These are phyloP conservation scores for Procambarus virginalis DNA, from an alignment of 1,140 invertebrate genomes.

Conservation along the genomic window DNA sequence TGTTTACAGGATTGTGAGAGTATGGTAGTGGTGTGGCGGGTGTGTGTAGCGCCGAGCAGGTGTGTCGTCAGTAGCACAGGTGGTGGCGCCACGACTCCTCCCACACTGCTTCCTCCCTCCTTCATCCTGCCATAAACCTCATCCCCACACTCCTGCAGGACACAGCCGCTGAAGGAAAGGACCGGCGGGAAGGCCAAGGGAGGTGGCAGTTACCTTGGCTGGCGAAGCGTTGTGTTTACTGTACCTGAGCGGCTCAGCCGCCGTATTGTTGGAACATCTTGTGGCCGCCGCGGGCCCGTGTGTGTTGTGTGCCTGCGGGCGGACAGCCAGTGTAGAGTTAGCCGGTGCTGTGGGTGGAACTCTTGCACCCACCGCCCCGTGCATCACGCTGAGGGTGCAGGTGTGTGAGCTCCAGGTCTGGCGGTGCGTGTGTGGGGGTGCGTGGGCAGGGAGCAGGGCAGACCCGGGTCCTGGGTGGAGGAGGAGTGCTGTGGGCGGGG, in stretches of 20 bases:
- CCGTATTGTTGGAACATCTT: slow-evolving; percentile 58
- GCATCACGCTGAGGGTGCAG: slow-evolving; percentile 44
- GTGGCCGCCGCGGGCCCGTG: not conserved
- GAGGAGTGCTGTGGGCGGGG: slow-evolving; percentile 40
- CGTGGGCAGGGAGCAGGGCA: slow-evolving; percentile 33
- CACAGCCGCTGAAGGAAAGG: not conserved
- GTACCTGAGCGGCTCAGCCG: slow-evolving; percentile 4
- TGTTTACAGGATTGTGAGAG: too few relatives aligned
- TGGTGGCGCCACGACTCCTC: not conserved
- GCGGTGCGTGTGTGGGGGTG: slow-evolving; percentile 25
- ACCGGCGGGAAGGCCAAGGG: not conserved
- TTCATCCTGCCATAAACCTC: not conserved
- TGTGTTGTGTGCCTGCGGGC: slow-evolving; percentile 19
- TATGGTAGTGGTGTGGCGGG: not conserved
- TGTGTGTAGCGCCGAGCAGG: not conserved
- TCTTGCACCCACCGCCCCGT: slow-evolving; percentile 43
- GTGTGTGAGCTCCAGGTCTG: slow-evolving; percentile 30
- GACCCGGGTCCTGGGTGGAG: slow-evolving; percentile 26
- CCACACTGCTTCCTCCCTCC: not conserved
- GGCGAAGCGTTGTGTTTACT: slow-evolving; percentile 39
- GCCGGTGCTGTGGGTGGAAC: slow-evolving; percentile 50
- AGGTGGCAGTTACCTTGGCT: slow-evolving; percentile 35
- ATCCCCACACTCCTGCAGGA: not conserved
- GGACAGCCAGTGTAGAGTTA: slow-evolving; percentile 52
- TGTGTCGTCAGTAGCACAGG: not conserved